Evolutionary conservation across 2,888 invertebrate genomes (phyloP).

Genomic region (Druceiella hillmani): DNA sequence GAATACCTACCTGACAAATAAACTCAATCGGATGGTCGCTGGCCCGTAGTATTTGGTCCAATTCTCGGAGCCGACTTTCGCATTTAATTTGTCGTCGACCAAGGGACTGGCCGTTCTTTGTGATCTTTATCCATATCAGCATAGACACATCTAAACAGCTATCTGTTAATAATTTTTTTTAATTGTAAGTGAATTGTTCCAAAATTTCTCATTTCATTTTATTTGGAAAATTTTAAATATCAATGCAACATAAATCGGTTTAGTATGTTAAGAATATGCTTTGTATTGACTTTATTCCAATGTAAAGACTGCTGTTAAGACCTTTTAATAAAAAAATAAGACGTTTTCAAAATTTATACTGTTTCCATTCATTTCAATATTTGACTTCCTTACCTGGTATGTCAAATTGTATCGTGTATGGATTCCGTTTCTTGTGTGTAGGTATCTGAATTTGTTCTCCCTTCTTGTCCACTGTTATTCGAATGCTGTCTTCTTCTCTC

Average conservation of each 20-base stretch:
- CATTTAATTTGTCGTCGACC: conserved; percentile 84
- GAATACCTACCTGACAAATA: conserved; percentile 69
- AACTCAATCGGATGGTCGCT: conserved; percentile 80
- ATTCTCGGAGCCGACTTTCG: conserved; percentile 75
- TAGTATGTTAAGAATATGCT: too few species aligned
- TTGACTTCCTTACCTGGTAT: conserved; percentile 57
- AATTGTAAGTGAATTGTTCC: too few species aligned
- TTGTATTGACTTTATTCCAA: too few species aligned
- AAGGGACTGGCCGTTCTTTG: conserved; percentile 73
- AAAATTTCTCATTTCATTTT: too few species aligned
- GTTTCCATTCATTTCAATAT: background rate
- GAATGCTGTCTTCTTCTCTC: conserved; percentile 68
- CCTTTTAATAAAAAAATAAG: too few species aligned
- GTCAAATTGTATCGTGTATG: conserved; percentile 77
- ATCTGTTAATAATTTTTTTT: too few species aligned
- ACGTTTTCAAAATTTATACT: too few species aligned
- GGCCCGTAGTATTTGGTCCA: conserved; percentile 73
- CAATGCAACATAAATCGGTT: too few species aligned
- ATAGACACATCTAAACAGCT: conserved; percentile 77
- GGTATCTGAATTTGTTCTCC: conserved; percentile 72
- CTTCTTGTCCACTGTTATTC: conserved; percentile 74
- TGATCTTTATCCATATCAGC: conserved; percentile 74
- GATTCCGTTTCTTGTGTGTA: conserved; percentile 73
- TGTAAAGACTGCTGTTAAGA: too few species aligned
- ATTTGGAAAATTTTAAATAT: too few species aligned